Evolutionary conservation across 92 coral and sea anemone genomes (phyloP).

Genomic region (Muricea muricata): DNA sequence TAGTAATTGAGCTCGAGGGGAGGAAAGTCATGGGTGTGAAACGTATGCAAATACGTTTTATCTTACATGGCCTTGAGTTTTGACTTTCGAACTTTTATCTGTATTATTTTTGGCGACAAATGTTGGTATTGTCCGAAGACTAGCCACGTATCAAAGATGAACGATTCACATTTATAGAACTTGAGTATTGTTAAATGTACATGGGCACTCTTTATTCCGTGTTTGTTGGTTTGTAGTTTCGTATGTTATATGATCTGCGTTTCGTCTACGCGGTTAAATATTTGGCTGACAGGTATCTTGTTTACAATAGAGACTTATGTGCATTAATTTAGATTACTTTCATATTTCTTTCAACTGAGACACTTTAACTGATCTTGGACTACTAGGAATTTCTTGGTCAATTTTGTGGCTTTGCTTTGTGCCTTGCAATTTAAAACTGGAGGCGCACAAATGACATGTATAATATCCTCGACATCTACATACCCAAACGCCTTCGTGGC

Average conservation of each 20-base stretch:
- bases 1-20: background rate
- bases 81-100: conserved; percentile 12
- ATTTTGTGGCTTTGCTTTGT: too few species aligned
- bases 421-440: background rate
- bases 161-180: background rate
- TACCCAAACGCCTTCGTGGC: background rate
- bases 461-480: background rate
- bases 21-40: background rate
- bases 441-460: background rate
- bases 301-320: conserved; percentile 3
- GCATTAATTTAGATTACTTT: conserved; percentile 17
- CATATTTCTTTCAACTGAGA: background rate
- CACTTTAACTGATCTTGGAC: background rate
- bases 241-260: background rate
- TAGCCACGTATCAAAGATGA: background rate
- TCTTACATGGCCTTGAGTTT: conserved; percentile 17
- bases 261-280: conserved; percentile 2
- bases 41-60: conserved; percentile 6
- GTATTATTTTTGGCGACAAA: conserved; percentile 15
- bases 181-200: too few species aligned
- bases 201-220: background rate
- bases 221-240: background rate
- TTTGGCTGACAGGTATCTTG: background rate
- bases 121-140: background rate
- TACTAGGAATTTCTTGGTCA: background rate